Evolutionary conservation across 30 jellyfish, hydroid and myxozoan species (phyloP), one percentile per base, ranked within the genome.

Genomic region (Morbakka virulenta): DNA sequence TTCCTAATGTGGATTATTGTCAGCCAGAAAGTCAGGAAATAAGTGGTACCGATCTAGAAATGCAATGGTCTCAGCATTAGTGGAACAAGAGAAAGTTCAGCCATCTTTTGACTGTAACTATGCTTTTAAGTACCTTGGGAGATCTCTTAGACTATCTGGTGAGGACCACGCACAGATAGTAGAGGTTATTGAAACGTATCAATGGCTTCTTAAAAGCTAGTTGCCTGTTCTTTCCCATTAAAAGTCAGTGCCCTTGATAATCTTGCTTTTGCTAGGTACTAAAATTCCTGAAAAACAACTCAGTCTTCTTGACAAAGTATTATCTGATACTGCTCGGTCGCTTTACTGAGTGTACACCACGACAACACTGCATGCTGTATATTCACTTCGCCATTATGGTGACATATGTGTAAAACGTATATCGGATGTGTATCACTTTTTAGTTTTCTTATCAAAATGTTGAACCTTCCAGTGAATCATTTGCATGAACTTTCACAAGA

Each of bases 121-220:
- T 32, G 62, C 80, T 32, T 68, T 32, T 2, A 68, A 68, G 41
- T 68, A 33, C 11, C 72, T 77, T 50, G 79, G 88, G 32, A 51
- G 62, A 32, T 53, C 35, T 9, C 24, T 74, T 17, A 23, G 72
- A 6, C 34, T 53, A 4, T 64, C n/a, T 30, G 80, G 79, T 2
- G 80, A 77, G 49, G 88, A 63, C 41, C 65, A 41, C 36, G 64
- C 41, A 62, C 88, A 77, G n/a, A n/a, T n/a, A n/a, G n/a, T n/a
- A n/a, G n/a, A n/a, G n/a, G n/a, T n/a, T n/a, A n/a, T n/a, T n/a
- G n/a, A n/a, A n/a, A n/a, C n/a, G n/a, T n/a, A n/a, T n/a, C n/a
- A n/a, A n/a, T n/a, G n/a, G n/a, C n/a, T n/a, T n/a, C 31, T 63
- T 17, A 36, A 36, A 32, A 75, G 62, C 35, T 32, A 53, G 35